phyloP scores from a whole-genome alignment of 2,797 vertebrate species.

The Onychomys torridus region DNA sequence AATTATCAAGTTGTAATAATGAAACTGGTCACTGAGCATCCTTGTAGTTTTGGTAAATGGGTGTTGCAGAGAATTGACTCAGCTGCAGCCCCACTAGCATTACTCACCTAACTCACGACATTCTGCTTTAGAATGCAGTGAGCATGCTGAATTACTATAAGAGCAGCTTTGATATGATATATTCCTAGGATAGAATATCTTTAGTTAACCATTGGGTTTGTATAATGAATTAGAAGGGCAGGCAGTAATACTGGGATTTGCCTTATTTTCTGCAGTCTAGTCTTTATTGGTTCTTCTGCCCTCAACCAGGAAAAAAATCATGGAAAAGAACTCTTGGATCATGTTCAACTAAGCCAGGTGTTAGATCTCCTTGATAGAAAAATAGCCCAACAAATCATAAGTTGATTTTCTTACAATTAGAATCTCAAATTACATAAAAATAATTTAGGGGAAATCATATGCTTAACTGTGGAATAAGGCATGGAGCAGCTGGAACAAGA shows the following conservation, averaged over 20 bases:
- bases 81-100: background rate
- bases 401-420: background rate
- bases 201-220: background rate
- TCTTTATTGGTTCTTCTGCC: background rate
- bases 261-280: slow-evolving; percentile 14
- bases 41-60: background rate
- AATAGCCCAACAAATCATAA: background rate
- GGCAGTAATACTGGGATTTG: background rate
- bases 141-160: background rate
- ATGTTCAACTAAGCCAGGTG: slow-evolving; percentile 4
- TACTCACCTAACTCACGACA: background rate
- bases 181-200: background rate
- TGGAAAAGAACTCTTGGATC: background rate
- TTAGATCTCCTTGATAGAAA: slow-evolving; percentile 43
- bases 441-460: slow-evolving; percentile 13
- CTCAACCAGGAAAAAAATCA: slow-evolving; percentile 49
- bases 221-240: background rate
- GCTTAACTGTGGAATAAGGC: background rate
- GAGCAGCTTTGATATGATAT: background rate
- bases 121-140: slow-evolving; percentile 15
- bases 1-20: background rate
- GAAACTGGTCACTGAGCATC: background rate
- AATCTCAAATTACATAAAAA: slow-evolving; percentile 32
- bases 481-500: background rate
- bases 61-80: background rate